Evolutionary conservation across 1,140 invertebrate species (phyloP), one percentile per base, ranked within the genome.

Genomic region (Dendrolimus kikuchii): DNA sequence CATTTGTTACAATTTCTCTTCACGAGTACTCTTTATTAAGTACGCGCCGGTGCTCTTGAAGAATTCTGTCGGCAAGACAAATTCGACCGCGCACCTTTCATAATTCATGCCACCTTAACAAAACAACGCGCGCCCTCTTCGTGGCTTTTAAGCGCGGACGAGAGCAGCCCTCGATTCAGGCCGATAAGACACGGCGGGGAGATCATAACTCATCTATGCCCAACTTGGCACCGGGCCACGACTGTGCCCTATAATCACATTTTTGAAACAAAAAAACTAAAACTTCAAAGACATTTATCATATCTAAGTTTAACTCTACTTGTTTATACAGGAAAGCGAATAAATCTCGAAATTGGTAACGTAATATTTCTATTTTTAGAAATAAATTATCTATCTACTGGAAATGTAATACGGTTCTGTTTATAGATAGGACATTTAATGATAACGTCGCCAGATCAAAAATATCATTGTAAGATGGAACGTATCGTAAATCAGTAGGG

Each of bases 401-500:
- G 23, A 23, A 23, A 23, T 23, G 23, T 23, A 23, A 23, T 23
- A 23, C 23, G 23, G 3, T 2, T 23, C 23, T 23, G 23, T 10
- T 45, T 45, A 45, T n/a, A n/a, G 43, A 45, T 45, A 45, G n/a
- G n/a, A n/a, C 5, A 45, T 45, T n/a, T 10, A 23, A 23, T 10
- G 4, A 45, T 45, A n/a, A 9, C 43, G n/a, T n/a, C n/a, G 43
- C n/a, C 5, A 45, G 43, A 45, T 45, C 9, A 50, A 55, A 60
- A 56, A 56, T 50, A 56, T 8, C 47, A 38, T 56, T 53, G 39
- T 59, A 55, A 45, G 53, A 46, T 48, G 41, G 48, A 45, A 43
- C 36, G 51, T 57, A 50, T 76, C 68, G 70, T 77, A 79, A 79
- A 79, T 79, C 68, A 79, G 74, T 67, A 60, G 58, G 69, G 57